A percentile compares a stretch with the other conserved stretches of the same genome.
Conservation (phyloP, 2,797 vertebrate genomes). For the Eidolon dupreanum region DNA sequence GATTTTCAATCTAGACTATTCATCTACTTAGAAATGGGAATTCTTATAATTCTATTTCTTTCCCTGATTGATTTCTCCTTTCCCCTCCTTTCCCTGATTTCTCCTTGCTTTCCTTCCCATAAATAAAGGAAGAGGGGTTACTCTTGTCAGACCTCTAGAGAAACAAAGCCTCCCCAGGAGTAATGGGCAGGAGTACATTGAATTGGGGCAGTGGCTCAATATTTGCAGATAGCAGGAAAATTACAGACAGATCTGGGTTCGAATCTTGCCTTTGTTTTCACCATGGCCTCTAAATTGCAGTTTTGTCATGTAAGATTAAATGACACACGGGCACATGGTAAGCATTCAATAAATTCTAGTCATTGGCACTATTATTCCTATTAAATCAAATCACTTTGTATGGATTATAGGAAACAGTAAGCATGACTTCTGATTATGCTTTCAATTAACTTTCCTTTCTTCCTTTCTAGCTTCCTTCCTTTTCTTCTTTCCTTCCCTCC, state of each 20-base stretch:
- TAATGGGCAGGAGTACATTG: fast-evolving
- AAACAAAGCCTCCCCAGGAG: background rate
- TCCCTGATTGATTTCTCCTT: background rate
- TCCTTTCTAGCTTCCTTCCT: background rate
- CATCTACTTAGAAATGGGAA: background rate
- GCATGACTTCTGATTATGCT: background rate
- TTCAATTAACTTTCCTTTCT: background rate
- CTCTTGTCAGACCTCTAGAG: background rate
- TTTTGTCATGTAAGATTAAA: background rate
- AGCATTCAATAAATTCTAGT: background rate
- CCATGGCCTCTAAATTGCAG: fast-evolving
- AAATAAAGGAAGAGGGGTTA: background rate
- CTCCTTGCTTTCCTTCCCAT: background rate
- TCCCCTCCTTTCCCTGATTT: background rate
- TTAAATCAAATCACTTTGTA: background rate
- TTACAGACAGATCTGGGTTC: background rate
- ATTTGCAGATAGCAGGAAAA: fast-evolving
- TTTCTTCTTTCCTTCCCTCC: no score
- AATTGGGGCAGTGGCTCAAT: fast-evolving
- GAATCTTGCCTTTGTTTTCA: background rate
- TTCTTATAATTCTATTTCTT: background rate
- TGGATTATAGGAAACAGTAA: no score
- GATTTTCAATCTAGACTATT: background rate
- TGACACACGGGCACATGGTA: fast-evolving
- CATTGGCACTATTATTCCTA: background rate